These are phyloP conservation scores for Trachelus stipa DNA, from an alignment of 2,888 invertebrate species.

Conservation along the genomic window DNA sequence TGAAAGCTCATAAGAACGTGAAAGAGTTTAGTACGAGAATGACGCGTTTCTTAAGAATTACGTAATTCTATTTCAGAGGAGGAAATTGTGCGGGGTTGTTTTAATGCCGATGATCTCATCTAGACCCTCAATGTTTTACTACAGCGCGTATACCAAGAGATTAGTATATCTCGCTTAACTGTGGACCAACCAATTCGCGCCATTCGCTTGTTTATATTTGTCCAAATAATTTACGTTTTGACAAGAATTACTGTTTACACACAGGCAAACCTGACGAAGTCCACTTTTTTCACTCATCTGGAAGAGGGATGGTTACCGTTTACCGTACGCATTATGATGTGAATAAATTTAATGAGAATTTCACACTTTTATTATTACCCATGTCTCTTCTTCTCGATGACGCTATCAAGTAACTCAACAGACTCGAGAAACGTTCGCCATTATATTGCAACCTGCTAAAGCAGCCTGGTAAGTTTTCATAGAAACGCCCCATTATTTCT, in stretches of 20 bases:
- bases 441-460: not conserved
- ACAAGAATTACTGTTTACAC: not conserved
- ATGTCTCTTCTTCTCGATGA: not conserved
- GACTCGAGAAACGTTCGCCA: not conserved
- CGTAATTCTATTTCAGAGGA: not conserved
- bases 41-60: not conserved
- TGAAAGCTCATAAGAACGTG: not conserved
- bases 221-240: not conserved
- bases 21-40: not conserved
- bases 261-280: not conserved
- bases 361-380: not conserved
- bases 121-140: not conserved
- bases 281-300: not conserved
- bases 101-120: not conserved
- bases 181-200: not conserved
- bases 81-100: not conserved
- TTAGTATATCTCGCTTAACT: not conserved
- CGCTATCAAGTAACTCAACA: not conserved
- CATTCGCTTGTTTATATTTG: not conserved
- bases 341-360: not conserved
- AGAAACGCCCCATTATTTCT: not conserved
- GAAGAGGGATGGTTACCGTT: not conserved
- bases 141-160: not conserved
- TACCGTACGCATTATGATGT: not conserved
- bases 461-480: not conserved